Evolutionary conservation across 2,888 invertebrate genomes (phyloP).

Genomic region (Carabus problematicus): DNA sequence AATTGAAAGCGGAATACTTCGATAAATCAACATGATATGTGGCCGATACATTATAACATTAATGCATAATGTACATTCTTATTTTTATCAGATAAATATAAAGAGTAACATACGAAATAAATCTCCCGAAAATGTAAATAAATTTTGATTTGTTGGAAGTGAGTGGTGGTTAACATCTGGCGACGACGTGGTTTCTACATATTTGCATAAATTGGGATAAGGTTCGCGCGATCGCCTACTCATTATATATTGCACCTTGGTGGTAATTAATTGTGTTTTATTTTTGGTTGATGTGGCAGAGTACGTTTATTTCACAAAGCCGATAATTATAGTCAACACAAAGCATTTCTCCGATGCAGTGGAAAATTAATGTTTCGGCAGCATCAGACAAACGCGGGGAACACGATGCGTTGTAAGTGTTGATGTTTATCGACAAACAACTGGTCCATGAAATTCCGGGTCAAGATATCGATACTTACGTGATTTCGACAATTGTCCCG

Average conservation of each 20-base stretch:
- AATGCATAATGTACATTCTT: not conserved
- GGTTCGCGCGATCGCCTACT: not conserved
- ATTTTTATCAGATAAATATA: slow-evolving; percentile 2
- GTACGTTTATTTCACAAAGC: too few species aligned
- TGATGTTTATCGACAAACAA: not conserved
- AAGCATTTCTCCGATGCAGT: too few species aligned
- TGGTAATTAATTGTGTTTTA: not conserved
- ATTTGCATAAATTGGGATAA: slow-evolving; percentile 4
- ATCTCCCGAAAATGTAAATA: not conserved
- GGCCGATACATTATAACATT: not conserved
- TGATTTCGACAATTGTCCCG: slow-evolving; percentile 9
- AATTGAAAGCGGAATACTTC: too few species aligned
- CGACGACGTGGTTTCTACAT: not conserved
- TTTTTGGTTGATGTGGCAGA: too few species aligned
- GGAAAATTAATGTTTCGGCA: too few species aligned
- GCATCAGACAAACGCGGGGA: too few species aligned
- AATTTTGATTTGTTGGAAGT: not conserved
- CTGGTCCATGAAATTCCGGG: not conserved
- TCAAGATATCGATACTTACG: slow-evolving; percentile 7
- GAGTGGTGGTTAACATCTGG: not conserved
- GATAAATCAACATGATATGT: too few species aligned
- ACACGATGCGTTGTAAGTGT: too few species aligned
- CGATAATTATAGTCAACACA: too few species aligned
- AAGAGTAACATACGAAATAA: not conserved
- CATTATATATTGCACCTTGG: not conserved